Base-by-base conservation (phyloP, 2,888 invertebrate genomes). In the Portevinia maculata region DNA sequence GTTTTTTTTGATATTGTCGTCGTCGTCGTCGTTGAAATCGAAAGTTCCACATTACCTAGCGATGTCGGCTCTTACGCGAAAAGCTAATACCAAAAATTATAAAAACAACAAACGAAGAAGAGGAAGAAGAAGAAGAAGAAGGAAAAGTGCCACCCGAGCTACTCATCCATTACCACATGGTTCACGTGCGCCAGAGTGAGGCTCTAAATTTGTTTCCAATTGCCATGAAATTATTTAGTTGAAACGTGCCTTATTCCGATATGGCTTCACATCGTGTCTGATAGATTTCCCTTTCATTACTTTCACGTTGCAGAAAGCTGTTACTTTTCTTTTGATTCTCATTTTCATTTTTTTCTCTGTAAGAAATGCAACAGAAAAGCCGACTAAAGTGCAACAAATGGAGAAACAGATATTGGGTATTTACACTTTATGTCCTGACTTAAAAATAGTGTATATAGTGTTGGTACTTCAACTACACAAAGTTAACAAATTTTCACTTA, bases 31-130 rank as follows among this genome's bases (percentile, higher is more conserved):
- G 62, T 37, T 24, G 59, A 81, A 81, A 70, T 71, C 75, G 81
- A 81, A 81, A 81, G 76, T 81, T 81, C 17, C 76, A 81, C 60
- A 65, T 71, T 70, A 41, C 69, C 53, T 32, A 53, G 37, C 39
- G 34, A 46, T 41, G 34, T 7, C 13, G 37, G 24, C 48, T 57
- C 28, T 69, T 60, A 41, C 15, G 52, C 44, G 11, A 78, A 75
- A 74, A 62, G 28, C 34, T 28, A 64, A 81, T 39, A 55, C 8
- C 13, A 48, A 71, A 32, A 46, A 55, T 46, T 41, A 37, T 50
- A 46, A 34, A 24, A 53, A 21, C 41, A n/a, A 15, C 30, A 13
- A 24, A n/a, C n/a, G n/a, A n/a, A n/a, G n/a, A n/a, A n/a, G n/a
- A n/a, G n/a, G n/a, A n/a, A n/a, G n/a, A n/a, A 6, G 13, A 17